Evolutionary conservation across 1,140 invertebrate genomes (phyloP).

Genomic region (Sycophila sp.): DNA sequence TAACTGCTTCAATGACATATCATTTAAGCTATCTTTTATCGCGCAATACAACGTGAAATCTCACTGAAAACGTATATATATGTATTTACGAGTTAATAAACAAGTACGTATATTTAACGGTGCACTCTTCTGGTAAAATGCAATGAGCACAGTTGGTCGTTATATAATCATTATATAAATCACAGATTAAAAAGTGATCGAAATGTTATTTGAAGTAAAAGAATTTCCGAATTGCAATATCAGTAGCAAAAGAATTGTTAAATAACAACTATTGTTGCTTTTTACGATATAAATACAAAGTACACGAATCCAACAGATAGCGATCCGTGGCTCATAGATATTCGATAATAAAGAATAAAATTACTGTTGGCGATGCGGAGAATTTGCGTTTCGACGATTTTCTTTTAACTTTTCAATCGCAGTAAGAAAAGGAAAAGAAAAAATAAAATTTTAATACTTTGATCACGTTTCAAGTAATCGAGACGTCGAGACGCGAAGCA

Average conservation of each 20-base stretch:
- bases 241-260: not conserved
- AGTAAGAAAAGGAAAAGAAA: not conserved
- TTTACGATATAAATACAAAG: slow-evolving; percentile 6
- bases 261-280: not conserved
- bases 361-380: slow-evolving; percentile 39
- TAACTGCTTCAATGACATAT: slow-evolving; percentile 55
- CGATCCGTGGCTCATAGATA: not conserved
- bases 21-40: slow-evolving; percentile 35
- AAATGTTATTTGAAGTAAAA: too few relatives aligned
- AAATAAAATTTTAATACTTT: not conserved
- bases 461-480: not conserved
- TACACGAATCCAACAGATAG: not conserved
- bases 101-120: slow-evolving; percentile 47
- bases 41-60: slow-evolving; percentile 41
- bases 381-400: slow-evolving; percentile 39
- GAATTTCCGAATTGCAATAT: too few relatives aligned
- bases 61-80: not conserved
- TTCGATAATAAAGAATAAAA: slow-evolving; percentile 6
- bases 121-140: slow-evolving; percentile 49
- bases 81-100: slow-evolving; percentile 12
- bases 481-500: slow-evolving; percentile 35
- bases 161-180: too few relatives aligned
- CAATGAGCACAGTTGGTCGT: slow-evolving; percentile 41
- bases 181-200: too few relatives aligned
- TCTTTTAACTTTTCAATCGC: not conserved